Conservation (phyloP, 2,888 invertebrate species). For the Julus scandinavius region DNA sequence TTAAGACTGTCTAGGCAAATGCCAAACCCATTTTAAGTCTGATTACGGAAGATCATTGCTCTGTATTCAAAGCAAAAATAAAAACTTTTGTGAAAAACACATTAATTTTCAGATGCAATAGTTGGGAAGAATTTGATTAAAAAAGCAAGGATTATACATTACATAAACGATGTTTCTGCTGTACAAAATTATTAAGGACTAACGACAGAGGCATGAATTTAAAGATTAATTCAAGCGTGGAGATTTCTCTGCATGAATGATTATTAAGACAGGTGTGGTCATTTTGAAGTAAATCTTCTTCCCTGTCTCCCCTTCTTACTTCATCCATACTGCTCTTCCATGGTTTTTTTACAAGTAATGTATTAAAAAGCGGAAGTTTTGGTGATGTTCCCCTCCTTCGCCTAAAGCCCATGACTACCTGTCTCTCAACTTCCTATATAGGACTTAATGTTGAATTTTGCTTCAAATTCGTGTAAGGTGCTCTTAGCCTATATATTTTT, state of each 20-base stretch:
- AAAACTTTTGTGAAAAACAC: not conserved
- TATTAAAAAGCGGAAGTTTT: not conserved
- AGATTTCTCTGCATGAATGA: not conserved
- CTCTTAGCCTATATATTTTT: conserved; percentile 45
- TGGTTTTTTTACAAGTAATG: not conserved
- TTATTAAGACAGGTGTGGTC: not conserved
- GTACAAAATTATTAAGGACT: not conserved
- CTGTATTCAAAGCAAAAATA: not conserved
- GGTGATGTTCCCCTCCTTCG: conserved; percentile 42
- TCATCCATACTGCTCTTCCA: not conserved
- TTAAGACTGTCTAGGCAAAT: not conserved
- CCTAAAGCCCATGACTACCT: not conserved
- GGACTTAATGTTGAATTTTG: conserved; percentile 15
- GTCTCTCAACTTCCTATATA: not conserved
- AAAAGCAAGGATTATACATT: not conserved
- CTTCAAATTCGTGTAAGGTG: conserved; percentile 11
- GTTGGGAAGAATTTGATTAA: not conserved
- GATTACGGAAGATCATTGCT: not conserved
- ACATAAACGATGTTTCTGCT: not conserved
- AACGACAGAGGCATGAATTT: not conserved
- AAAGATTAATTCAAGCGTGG: not conserved
- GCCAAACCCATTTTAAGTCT: not conserved
- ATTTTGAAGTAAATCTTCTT: not conserved
- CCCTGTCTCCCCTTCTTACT: not conserved
- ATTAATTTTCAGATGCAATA: not conserved